Evolutionary conservation across 2,113 vertebrate genomes (phyloP).

Genomic region (Leiothrix lutea): DNA sequence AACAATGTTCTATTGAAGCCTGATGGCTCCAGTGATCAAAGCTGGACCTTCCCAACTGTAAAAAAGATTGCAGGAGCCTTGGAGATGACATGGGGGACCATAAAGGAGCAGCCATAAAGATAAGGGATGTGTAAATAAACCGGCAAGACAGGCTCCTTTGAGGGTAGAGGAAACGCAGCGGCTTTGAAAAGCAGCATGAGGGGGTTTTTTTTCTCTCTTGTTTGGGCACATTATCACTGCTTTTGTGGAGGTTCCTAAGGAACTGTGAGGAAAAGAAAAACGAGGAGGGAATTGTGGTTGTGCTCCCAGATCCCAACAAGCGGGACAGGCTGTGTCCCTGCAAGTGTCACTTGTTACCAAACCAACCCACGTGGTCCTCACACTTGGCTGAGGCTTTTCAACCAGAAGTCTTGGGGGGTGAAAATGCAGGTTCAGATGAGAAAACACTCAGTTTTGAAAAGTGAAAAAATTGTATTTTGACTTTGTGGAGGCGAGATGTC

Average conservation of each 20-base stretch:
- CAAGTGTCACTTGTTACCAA: not conserved
- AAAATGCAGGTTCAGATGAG: not conserved
- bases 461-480: not conserved
- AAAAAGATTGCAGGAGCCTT: constrained; percentile 33
- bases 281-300: not conserved
- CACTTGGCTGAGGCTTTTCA: not conserved
- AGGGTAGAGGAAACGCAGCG: not conserved
- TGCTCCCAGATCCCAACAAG: not conserved
- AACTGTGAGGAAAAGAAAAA: not conserved
- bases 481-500: not conserved
- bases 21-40: constrained; percentile 62
- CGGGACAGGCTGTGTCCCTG: not conserved
- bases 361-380: not conserved
- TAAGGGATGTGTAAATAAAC: constrained; percentile 50
- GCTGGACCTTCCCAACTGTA: constrained; percentile 41
- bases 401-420: not conserved
- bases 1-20: constrained; percentile 46
- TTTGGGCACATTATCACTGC: not conserved
- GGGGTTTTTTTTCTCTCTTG: not conserved
- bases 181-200: constrained; percentile 26
- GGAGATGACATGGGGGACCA: constrained; percentile 29
- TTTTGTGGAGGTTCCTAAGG: not conserved
- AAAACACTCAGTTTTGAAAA: not conserved
- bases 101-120: constrained; percentile 15
- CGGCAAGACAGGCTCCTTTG: not conserved